Base-by-base conservation (phyloP, 2,797 vertebrate genomes). In the Tolypeutes matacus region DNA sequence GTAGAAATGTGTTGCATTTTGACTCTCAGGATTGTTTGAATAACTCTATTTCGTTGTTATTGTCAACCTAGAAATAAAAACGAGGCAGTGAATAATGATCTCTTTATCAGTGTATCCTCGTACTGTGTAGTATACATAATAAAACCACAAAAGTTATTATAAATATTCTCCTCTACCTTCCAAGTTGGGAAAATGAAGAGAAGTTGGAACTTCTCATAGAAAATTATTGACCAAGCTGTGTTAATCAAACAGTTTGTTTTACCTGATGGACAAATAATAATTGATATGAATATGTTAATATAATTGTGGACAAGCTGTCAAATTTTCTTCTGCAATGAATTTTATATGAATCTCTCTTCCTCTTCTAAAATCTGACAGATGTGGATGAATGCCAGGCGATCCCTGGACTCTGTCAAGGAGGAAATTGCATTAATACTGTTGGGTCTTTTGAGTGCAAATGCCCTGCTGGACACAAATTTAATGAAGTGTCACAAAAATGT, bases 371-470 rank as follows among this genome's bases (percentile, higher is more conserved):
- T 98, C 88, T 98, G 92, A 96, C 98, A 99, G 99, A 99, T 98
- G 99, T 99, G 99, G 99, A 99, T 69, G 99, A 99, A 98, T 99
- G 99, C 99, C 99, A 99, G 98, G 99, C 99, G 97, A 99, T 99
- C 98, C 99, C 99, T 97, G 99, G 99, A 95, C 99, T 99, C 98
- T 99, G 99, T 98, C 99, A 99, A 97, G 99, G 99, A 97, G 99
- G 99, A 98, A 99, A 99, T 98, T 99, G 99, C 97, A 99, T 99
- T 99, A 99, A 99, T 98, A 99, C 99, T 69, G 99, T 99, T 96
- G 99, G 99, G 97, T 99, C 99, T 98, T 99, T 99, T 97, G 99
- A 99, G 98, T 99, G 99, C 98, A 99, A 99, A 98, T 99, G 99
- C 98, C 99, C 99, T 85, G 99, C 99, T 98, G 99, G 99, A 98